Evolutionary conservation across 2,113 vertebrate genomes (phyloP).

Genomic region (Phoenicopterus ruber): DNA sequence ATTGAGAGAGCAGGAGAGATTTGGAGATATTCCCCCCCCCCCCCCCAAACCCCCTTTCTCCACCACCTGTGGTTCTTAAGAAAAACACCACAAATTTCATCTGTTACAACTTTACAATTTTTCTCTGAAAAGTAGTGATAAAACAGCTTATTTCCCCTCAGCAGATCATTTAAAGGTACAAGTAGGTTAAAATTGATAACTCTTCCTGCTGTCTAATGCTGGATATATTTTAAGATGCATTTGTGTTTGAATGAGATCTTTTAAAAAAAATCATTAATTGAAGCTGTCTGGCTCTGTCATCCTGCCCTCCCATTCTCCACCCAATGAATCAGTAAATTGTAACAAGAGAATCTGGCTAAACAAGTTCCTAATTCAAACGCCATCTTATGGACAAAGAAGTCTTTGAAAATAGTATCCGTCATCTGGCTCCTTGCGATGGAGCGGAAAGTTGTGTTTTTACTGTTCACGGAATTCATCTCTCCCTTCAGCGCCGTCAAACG

Average conservation of each 20-base stretch:
- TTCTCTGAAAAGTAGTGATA: not conserved
- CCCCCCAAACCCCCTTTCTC: not conserved
- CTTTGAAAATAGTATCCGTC: conserved; percentile 74
- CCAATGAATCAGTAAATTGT: conserved; percentile 75
- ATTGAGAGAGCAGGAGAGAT: not conserved
- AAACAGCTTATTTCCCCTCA: not conserved
- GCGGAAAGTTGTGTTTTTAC: conserved; percentile 65
- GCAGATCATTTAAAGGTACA: not conserved
- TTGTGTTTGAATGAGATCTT: conserved; percentile 52
- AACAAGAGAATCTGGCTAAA: conserved; percentile 78
- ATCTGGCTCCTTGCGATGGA: conserved; percentile 67
- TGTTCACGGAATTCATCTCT: conserved; percentile 43
- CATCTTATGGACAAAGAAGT: conserved; percentile 78
- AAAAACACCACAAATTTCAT: not conserved
- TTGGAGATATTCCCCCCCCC: no score
- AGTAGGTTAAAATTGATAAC: not conserved
- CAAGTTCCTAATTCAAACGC: conserved; percentile 75
- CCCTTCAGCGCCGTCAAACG: not conserved
- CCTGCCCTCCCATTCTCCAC: conserved; percentile 61
- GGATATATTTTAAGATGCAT: conserved; percentile 12
- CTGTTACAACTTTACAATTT: not conserved
- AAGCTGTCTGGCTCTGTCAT: conserved; percentile 55
- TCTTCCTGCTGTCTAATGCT: not conserved
- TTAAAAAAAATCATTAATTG: conserved; percentile 51
- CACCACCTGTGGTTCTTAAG: not conserved